phyloP scores from a whole-genome alignment of 2,113 vertebrate genomes.

The Mesembrinibis cayennensis region DNA sequence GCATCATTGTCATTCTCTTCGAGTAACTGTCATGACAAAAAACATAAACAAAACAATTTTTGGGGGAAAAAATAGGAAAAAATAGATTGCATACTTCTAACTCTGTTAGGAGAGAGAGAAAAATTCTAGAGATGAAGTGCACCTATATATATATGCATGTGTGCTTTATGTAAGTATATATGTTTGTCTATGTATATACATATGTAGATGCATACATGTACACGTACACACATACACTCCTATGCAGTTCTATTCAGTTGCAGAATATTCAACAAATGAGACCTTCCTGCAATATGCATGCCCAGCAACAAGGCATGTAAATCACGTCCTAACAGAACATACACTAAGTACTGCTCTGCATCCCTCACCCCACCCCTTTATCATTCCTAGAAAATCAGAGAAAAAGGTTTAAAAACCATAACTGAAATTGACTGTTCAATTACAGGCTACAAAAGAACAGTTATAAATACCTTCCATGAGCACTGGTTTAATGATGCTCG shows the following conservation, averaged over 20 bases:
- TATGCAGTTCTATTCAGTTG: not conserved
- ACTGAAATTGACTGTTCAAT: not conserved
- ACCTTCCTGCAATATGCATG: not conserved
- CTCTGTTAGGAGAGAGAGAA: not conserved
- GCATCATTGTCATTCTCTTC: not conserved
- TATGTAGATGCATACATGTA: not conserved
- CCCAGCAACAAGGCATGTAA: not conserved
- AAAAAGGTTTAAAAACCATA: not conserved
- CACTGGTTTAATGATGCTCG: not conserved
- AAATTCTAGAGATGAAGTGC: not conserved
- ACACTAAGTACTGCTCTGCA: not conserved
- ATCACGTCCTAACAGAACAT: not conserved
- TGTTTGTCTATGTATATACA: no score
- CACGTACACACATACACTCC: not conserved
- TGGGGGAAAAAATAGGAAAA: not conserved
- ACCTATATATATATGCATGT: no score
- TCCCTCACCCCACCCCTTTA: not conserved
- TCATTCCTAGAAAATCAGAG: not conserved
- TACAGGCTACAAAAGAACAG: not conserved
- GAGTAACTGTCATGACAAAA: not conserved
- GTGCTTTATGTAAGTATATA: not conserved
- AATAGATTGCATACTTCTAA: not conserved
- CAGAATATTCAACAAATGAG: not conserved
- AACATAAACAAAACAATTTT: not conserved
- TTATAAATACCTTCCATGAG: conserved; percentile 19